These are phyloP conservation scores for Tetheella fluctuosa DNA, from an alignment of 2,888 invertebrate genomes.

Conservation along the genomic window DNA sequence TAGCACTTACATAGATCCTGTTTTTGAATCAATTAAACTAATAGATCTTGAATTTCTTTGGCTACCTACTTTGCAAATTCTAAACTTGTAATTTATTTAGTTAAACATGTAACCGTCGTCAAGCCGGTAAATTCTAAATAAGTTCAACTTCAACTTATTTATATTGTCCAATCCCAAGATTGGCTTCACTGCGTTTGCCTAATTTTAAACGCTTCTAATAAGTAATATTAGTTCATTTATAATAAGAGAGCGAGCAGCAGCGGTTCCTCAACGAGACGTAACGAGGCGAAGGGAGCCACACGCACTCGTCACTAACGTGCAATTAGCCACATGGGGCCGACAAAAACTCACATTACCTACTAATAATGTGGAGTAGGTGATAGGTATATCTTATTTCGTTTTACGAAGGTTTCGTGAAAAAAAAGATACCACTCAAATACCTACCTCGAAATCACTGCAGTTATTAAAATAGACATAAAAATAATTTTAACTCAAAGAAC, in stretches of 20 bases:
- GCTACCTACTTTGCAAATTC: no score
- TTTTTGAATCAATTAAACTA: no score
- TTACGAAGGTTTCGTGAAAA: no score
- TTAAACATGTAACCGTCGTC: no score
- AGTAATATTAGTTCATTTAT: slow-evolving; percentile 37
- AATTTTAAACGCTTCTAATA: slow-evolving; percentile 34
- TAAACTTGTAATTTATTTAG: no score
- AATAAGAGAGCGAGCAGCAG: slow-evolving; percentile 33
- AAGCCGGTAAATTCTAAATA: background rate
- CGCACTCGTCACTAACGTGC: slow-evolving; percentile 27
- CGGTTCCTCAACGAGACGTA: slow-evolving; percentile 53
- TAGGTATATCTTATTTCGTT: no score
- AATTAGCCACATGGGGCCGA: slow-evolving; percentile 25
- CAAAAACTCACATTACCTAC: background rate
- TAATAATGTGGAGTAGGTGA: background rate
- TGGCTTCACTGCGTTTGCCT: slow-evolving; percentile 15
- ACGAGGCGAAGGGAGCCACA: slow-evolving; percentile 29
- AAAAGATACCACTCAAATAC: no score
- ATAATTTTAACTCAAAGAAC: no score
- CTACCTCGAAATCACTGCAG: no score
- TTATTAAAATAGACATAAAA: no score
- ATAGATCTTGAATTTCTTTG: no score
- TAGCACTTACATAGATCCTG: no score
- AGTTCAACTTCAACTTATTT: background rate
- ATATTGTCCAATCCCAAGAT: background rate